Base-by-base conservation (phyloP, 2,797 vertebrate species). In the Neomorphus geoffroyi region DNA sequence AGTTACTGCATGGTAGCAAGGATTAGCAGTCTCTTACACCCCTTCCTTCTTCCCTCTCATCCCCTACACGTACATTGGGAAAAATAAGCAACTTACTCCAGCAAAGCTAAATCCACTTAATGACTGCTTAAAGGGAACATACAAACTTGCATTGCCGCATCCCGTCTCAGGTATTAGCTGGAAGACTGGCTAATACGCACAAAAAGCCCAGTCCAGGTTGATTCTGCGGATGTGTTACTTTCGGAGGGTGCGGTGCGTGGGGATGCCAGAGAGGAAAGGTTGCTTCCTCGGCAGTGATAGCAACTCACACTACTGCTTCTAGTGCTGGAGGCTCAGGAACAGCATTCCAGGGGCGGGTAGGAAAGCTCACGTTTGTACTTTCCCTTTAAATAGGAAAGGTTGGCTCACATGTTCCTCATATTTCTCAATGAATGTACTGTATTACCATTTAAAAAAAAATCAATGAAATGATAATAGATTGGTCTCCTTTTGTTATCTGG, bases 341-440 rank as follows among this genome's bases (percentile, higher is more conserved):
- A 92, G 96, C 91, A 74, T 96, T 88, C 94, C 79, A 95, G 95
- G 89, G 95, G 75, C n/a, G 18, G 82, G 91, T 74, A 73, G 95
- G 69, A 86, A 83, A 91, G 93, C 95, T 96, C 19, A 16, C 27
- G 85, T 97, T 98, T 98, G 98, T 97, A 97, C 96, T 97, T 97
- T 97, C 97, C 96, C 97, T 98, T 98, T 98, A 97, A 98, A 96
- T 96, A 97, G 97, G 98, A 98, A 97, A 97, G 98, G 98, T 98
- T 98, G 98, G 98, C 98, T 98, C 98, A 98, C 93, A 97, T 98
- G 98, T 97, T 99, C 99, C 98, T 98, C 99, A 98, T 99, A 98
- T 97, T 97, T 99, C 98, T 99, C 99, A 99, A 99, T 99, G 99
- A 99, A 99, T 99, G 99, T 99, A 99, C 99, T 99, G 99, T 99